Conservation (phyloP, 1,140 invertebrate genomes). For the Procambarus clarkii region DNA sequence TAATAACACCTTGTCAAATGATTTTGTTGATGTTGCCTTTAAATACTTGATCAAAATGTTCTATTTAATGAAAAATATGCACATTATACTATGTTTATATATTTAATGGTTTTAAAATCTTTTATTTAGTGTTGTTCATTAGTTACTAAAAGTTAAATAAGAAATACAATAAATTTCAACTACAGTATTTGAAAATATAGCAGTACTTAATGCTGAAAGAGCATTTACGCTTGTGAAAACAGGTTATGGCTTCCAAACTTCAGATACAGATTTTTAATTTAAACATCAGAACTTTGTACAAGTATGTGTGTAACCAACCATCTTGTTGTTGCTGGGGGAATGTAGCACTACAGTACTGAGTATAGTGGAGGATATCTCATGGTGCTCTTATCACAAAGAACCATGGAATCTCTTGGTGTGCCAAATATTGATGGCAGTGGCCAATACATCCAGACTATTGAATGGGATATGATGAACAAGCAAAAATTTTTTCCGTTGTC, state of each 20-base stretch:
- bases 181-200: too few species aligned
- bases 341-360: neutral
- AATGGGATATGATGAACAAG: conserved; percentile 99
- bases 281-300: neutral
- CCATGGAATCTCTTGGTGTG: conserved; percentile 41
- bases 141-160: too few species aligned
- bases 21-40: too few species aligned
- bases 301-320: neutral
- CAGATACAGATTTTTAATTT: neutral
- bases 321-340: neutral
- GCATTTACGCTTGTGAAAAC: neutral
- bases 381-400: neutral
- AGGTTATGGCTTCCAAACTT: neutral
- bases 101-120: too few species aligned
- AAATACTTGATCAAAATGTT: too few species aligned
- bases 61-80: too few species aligned
- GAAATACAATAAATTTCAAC: too few species aligned
- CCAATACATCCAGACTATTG: conserved; percentile 87
- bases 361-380: neutral
- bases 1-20: too few species aligned
- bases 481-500: conserved; percentile 93
- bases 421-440: conserved; percentile 31
- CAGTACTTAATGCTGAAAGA: too few species aligned
- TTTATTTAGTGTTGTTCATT: too few species aligned
- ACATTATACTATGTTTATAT: too few species aligned